phyloP scores from a whole-genome alignment of 2,113 vertebrate genomes.

The Triplophysa tibetana region DNA sequence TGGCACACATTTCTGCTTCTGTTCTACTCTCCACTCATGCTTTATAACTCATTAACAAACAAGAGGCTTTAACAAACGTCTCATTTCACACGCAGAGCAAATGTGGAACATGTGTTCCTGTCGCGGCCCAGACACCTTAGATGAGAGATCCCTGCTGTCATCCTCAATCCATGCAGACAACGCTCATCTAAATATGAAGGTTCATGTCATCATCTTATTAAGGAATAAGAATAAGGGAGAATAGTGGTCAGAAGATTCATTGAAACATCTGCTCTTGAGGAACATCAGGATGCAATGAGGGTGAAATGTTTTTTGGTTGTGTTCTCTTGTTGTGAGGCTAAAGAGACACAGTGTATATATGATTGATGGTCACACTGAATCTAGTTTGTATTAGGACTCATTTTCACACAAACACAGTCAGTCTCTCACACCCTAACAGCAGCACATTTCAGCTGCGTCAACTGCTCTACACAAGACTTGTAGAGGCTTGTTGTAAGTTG shows the following conservation, averaged over 20 bases:
- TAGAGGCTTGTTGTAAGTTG: slow-evolving; percentile 6
- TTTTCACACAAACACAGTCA: slow-evolving; percentile 4
- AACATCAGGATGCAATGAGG: no score
- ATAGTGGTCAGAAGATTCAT: no score
- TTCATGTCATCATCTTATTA: not conserved
- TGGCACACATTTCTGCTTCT: not conserved
- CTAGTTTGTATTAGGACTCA: not conserved
- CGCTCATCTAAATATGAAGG: not conserved
- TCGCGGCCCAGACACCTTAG: slow-evolving; percentile 27
- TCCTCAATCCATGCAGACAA: slow-evolving; percentile 2
- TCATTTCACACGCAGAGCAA: slow-evolving; percentile 41
- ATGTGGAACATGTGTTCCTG: slow-evolving; percentile 49
- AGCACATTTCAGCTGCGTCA: not conserved
- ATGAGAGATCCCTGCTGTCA: slow-evolving; percentile 1
- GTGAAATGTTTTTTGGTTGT: not conserved
- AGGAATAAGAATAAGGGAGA: no score
- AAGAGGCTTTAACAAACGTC: not conserved
- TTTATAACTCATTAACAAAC: slow-evolving; percentile 9
- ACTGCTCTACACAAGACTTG: not conserved
- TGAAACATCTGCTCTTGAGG: no score
- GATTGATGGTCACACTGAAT: not conserved
- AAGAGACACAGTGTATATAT: not conserved
- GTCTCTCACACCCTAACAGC: slow-evolving; percentile 12
- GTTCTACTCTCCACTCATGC: slow-evolving; percentile 6
- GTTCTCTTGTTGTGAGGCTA: not conserved